Conservation (phyloP, 2,797 vertebrate genomes). For the Halcyon leucocephala region DNA sequence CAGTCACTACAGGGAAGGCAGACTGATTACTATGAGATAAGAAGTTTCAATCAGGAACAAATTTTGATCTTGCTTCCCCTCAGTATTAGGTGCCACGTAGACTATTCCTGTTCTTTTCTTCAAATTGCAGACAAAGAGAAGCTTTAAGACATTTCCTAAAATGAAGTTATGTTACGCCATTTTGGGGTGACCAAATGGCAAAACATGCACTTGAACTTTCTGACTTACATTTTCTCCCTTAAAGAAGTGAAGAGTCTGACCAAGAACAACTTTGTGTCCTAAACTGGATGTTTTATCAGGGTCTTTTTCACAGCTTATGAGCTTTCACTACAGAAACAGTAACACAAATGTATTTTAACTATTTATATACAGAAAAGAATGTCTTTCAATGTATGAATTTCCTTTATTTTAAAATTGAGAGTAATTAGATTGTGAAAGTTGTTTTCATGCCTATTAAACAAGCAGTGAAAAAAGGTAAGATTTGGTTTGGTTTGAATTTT, state of each 20-base stretch:
- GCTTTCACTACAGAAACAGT: neutral
- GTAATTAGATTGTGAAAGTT: neutral
- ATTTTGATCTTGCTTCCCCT: neutral
- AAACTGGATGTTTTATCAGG: neutral
- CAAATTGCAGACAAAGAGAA: neutral
- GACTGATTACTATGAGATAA: neutral
- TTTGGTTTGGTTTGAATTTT: neutral
- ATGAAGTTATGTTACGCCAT: rapidly evolving
- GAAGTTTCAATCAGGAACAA: neutral
- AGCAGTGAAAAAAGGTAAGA: neutral
- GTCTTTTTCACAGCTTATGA: neutral
- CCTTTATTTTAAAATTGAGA: neutral
- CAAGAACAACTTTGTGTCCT: neutral
- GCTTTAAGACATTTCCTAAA: neutral
- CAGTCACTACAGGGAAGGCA: rapidly evolving
- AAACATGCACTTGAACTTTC: neutral
- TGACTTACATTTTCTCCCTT: neutral
- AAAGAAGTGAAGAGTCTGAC: neutral
- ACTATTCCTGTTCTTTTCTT: neutral
- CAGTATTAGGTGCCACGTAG: neutral
- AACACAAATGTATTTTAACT: neutral
- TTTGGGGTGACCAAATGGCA: neutral
- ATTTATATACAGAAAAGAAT: neutral
- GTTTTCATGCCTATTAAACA: neutral
- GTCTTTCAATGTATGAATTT: neutral